Percentiles rank a stretch among this genome's conserved stretches.
phyloP scores from a whole-genome alignment of 1,140 invertebrate species.

The Caenorhabditis inopinata region DNA sequence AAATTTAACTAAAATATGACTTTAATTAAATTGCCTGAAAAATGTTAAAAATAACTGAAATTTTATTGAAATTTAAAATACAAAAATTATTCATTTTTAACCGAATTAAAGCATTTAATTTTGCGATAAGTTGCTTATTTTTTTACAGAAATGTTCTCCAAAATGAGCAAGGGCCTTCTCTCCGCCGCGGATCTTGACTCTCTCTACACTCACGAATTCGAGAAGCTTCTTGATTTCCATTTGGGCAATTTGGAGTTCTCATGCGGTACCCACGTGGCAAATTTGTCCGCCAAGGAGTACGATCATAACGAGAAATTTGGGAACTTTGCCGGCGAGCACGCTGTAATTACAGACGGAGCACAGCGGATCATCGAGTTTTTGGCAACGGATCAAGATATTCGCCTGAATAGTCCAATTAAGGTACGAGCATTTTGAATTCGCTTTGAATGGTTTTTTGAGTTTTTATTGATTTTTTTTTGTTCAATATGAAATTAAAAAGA shows the following conservation, averaged over 20 bases:
- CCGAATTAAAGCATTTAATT: too few relatives aligned
- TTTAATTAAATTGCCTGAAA: too few relatives aligned
- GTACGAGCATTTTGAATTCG: too few relatives aligned
- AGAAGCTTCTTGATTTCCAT: conserved; percentile 67
- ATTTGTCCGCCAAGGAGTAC: conserved; percentile 12
- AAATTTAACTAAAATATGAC: too few relatives aligned
- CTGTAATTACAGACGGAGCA: conserved; percentile 58
- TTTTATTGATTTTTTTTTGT: too few relatives aligned
- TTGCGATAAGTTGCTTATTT: too few relatives aligned
- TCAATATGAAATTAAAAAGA: too few relatives aligned
- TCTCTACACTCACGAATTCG: conserved; percentile 30
- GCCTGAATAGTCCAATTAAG: conserved; percentile 55
- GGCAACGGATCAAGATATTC: conserved; percentile 65
- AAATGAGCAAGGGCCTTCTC: not conserved
- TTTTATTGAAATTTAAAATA: too few relatives aligned
- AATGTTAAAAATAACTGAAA: too few relatives aligned
- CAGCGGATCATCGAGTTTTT: conserved; percentile 50
- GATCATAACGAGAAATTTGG: conserved; percentile 68
- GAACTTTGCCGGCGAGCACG: conserved; percentile 67
- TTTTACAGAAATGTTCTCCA: conserved; percentile 18
- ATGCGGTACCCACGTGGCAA: conserved; percentile 64
- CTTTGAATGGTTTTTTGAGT: conserved; percentile 67
- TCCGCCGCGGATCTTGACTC: not conserved
- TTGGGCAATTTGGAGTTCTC: conserved; percentile 68
- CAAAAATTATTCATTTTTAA: too few relatives aligned